Base-by-base conservation (phyloP, 37 sponge, comb jelly and placozoan species). In the Aplysina aerophoba region DNA sequence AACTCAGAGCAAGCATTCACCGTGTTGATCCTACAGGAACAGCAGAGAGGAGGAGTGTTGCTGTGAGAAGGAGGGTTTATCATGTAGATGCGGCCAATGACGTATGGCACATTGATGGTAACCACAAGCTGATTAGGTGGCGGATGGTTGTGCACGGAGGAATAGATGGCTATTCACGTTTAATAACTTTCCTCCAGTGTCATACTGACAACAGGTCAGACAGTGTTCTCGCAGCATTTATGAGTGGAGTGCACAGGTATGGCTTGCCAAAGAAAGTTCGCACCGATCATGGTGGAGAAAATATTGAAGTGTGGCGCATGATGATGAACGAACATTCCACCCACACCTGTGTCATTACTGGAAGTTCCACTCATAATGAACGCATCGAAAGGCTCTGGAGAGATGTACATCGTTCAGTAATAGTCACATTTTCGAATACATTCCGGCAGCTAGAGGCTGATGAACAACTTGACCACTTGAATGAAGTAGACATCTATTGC, bases 1-100 rank as follows among this genome's bases (percentile, higher is more conserved):
- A 44, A 50, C 53, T 83, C 34, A 36, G 84, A 64, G 53, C 53
- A n/a, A 56, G 60, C 22, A 64, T 83, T 50, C 84, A 83, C 25
- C 44, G 84, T 25, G 71, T 83, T 20, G 84, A 83, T 57, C 82
- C 21, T 14, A 21, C 19, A 22, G 59, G 59, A 37, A 67, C 71
- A 53, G 84, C 24, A 4, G 50, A 55, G 6, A n/a, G 84, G 3
- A 39, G 55, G 44, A 53, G 60, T 6, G 27, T 19, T 35, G 55
- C 69, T 4, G 71, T 83, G 19, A 67, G 35, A 55, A 36, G 84
- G 53, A 31, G 84, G 27, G 31, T 65, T 21, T 83, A 83, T 66
- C 53, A 55, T 64, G 71, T 67, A 5, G 17, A n/a, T 66, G 53
- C 59, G 17, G 59, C 17, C 59, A 17, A 17, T 58, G 17, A 58